Base-by-base conservation (phyloP, 2,888 invertebrate genomes). In the Erebia aethiops region DNA sequence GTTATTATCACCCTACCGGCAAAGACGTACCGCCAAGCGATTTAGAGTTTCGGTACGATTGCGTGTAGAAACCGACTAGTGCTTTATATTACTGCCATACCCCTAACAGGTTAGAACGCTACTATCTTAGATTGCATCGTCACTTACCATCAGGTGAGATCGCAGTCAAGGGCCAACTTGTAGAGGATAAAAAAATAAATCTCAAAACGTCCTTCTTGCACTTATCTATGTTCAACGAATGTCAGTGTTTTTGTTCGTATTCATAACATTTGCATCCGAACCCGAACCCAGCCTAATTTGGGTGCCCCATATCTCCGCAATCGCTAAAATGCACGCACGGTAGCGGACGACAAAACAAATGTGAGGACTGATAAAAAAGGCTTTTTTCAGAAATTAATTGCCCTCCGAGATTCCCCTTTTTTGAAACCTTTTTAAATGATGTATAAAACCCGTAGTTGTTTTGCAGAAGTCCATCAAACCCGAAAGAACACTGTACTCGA, bases 261-360 rank as follows among this genome's bases (percentile, higher is more conserved):
- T 91, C 90, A 90, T 90, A 90, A 92, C 80, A 91, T 92, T 92
- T 80, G 77, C 76, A 77, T 77, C 73, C 73, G 62, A 72, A 70
- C 74, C 74, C 63, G 74, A 77, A 76, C 74, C 73, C 74, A 71
- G 67, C 77, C 76, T 76, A 77, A 77, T 91, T 93, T 93, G 92
- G 89, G 87, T 89, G 86, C 88, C 80, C 81, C 84, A 82, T 91
- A 90, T 92, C 90, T 88, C 83, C 75, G 83, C 81, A 86, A 89
- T 92, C 91, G 87, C 91, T 89, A 11, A 88, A 89, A 90, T 82
- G 86, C 87, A 88, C 87, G 89, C 88, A 90, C 91, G 85, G 91
- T 91, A 92, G 91, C 90, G 83, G 83, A 86, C 87, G 88, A 89
- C 89, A 89, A 90, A 92, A 92, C 89, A 91, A 90, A 90, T 70